phyloP scores from a whole-genome alignment of 2,888 invertebrate species.

The Caenorhabditis drosophilae region DNA sequence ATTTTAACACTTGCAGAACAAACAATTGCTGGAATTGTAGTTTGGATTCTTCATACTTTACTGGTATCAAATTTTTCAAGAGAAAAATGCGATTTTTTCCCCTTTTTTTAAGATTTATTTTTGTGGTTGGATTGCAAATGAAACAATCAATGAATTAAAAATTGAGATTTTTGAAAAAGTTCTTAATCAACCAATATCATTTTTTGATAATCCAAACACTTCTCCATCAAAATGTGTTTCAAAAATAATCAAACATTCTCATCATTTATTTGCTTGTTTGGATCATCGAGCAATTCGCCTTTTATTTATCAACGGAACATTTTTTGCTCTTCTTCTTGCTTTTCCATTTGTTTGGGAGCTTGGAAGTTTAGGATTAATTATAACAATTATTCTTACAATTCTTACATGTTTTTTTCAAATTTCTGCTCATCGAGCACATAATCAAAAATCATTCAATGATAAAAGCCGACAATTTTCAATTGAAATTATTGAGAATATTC shows the following conservation, averaged over 20 bases:
- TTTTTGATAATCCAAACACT: constrained; percentile 36
- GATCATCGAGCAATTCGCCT: constrained; percentile 49
- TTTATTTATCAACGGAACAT: constrained; percentile 33
- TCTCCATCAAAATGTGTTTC: constrained; percentile 34
- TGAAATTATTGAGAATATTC: constrained; percentile 71
- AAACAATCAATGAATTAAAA: constrained; percentile 33
- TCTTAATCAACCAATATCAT: constrained; percentile 32
- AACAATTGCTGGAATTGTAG: constrained; percentile 11
- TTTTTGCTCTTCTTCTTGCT: constrained; percentile 38
- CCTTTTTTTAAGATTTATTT: constrained; percentile 30
- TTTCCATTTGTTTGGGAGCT: constrained; percentile 45
- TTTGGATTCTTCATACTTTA: constrained; percentile 18
- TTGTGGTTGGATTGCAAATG: constrained; percentile 35
- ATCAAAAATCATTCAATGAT: constrained; percentile 35
- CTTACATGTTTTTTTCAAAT: constrained; percentile 26
- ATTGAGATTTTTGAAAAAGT: constrained; percentile 16
- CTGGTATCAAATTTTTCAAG: constrained; percentile 7
- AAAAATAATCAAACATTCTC: constrained; percentile 26
- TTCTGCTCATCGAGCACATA: constrained; percentile 23
- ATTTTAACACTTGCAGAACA: constrained; percentile 23
- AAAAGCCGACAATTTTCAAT: constrained; percentile 61
- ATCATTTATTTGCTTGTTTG: constrained; percentile 27
- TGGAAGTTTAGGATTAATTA: constrained; percentile 22
- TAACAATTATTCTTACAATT: constrained; percentile 32
- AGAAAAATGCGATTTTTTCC: not conserved